Percentiles rank a stretch among this genome's conserved stretches.
Evolutionary conservation across 2,797 vertebrate species (phyloP).

Genomic region (Crocodylus rhombifer): DNA sequence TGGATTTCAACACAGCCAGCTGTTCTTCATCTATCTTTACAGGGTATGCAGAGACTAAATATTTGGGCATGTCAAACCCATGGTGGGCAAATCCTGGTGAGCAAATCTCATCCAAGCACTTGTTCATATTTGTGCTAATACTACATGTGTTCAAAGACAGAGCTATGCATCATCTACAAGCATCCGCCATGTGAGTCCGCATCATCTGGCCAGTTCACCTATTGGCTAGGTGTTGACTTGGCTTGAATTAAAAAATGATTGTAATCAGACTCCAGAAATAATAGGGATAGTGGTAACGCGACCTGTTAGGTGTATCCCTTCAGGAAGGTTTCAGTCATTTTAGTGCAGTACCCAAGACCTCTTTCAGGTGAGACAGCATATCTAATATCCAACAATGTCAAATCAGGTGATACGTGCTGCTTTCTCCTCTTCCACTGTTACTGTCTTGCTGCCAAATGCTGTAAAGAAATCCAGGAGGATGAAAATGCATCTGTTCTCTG

Average conservation of each 20-base stretch:
- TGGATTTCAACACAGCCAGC: no score
- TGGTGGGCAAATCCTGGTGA: no score
- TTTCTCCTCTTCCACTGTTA: no score
- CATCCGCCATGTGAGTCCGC: no score
- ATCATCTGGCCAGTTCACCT: no score
- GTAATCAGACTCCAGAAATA: neutral
- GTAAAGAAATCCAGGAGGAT: constrained; percentile 47
- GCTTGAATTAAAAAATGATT: neutral
- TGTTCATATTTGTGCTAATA: neutral
- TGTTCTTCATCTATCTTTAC: no score
- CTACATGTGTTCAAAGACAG: no score
- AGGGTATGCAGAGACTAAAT: no score
- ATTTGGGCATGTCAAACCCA: no score
- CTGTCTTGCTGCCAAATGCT: neutral
- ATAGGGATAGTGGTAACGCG: neutral
- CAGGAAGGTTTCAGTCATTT: neutral
- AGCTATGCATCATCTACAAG: no score
- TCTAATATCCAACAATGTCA: neutral
- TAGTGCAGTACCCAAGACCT: neutral
- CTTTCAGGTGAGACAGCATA: constrained; percentile 37
- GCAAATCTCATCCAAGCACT: neutral
- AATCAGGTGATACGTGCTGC: no score
- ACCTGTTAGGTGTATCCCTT: neutral
- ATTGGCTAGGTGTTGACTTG: no score
- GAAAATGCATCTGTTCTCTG: constrained; percentile 12